Evolutionary conservation across 2,888 invertebrate species (phyloP), one percentile per base, ranked within the genome.

Genomic region (Orgyia antiqua): DNA sequence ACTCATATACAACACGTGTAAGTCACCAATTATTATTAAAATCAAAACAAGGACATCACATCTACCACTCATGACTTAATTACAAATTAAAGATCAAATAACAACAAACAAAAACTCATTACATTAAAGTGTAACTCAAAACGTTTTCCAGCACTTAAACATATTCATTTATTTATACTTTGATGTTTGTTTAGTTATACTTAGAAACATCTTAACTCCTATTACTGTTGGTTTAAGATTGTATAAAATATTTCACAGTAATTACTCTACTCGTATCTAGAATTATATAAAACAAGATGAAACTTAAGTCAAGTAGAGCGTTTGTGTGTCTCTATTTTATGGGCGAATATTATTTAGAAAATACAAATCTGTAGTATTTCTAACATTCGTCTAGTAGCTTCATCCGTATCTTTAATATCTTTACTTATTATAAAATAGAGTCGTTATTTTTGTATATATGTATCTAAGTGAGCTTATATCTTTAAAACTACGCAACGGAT

Each of bases 161-260:
- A 3, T 17, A 23, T 9, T 10, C 8, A 5, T 29, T 12, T 30
- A 10, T 26, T 10, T 26, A 17, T 13, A 13, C 35, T 35, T 35
- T 35, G 35, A 35, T 35, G 20, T 29, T 25, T 27, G 30, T 27
- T 24, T 35, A 35, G 30, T 34, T 30, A 30, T 30, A 29, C 23
- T 15, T 20, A 20, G 20, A n/a, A 20, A 9, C 20, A 4, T n/a
- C 20, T 9, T 2, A n/a, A 19, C 8, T n/a, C 4, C n/a, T 20
- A 20, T 8, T n/a, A 20, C 20, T n/a, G n/a, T 8, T n/a, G n/a
- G 20, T 8, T 20, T n/a, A 20, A 8, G n/a, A 20, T 20, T 20
- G 20, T n/a, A 9, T 20, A 20, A 20, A 20, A 20, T n/a, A n/a
- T 20, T 20, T 9, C n/a, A 20, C 20, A n/a, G 3, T 20, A 20